Evolutionary conservation across 1,140 invertebrate species (phyloP).

Genomic region (Caenorhabditis inopinata): DNA sequence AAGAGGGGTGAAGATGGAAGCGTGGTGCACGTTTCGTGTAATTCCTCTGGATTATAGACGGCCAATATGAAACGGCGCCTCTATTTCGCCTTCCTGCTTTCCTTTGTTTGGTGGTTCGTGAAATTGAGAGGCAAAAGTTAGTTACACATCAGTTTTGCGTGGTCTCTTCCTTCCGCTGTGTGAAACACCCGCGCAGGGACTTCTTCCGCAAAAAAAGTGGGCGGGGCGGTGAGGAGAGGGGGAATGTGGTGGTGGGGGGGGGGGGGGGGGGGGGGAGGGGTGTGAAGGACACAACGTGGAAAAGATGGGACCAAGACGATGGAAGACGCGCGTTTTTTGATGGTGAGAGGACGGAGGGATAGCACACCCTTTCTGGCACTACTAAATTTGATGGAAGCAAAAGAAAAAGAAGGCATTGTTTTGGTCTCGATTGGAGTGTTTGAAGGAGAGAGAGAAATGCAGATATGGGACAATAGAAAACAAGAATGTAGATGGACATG

Average conservation of each 20-base stretch:
- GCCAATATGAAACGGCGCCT: constrained; percentile 15
- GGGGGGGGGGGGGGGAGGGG: not conserved
- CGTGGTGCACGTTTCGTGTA: not conserved
- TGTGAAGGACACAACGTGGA: not conserved
- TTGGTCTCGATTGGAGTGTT: not conserved
- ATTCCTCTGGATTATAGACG: constrained; percentile 20
- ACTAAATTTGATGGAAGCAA: constrained; percentile 19
- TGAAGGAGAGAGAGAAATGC: not conserved
- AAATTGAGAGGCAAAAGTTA: not conserved
- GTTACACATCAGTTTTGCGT: constrained; percentile 9
- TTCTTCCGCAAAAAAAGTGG: not conserved
- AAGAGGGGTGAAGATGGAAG: not conserved
- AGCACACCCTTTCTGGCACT: not conserved
- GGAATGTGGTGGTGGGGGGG: not conserved
- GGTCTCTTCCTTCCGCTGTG: not conserved
- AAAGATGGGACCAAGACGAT: not conserved
- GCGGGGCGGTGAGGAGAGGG: not conserved
- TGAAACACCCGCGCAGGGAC: not conserved
- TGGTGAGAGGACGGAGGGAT: not conserved
- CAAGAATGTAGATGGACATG: not conserved
- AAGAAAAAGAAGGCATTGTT: constrained; percentile 22
- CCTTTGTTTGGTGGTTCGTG: not conserved
- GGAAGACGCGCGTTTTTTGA: not conserved
- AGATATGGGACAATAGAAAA: not conserved
- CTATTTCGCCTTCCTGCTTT: not conserved